A percentile compares a stretch with the other conserved stretches of the same genome.
Conservation (phyloP, 2,888 invertebrate species). For the Leptinotarsa juncta region DNA sequence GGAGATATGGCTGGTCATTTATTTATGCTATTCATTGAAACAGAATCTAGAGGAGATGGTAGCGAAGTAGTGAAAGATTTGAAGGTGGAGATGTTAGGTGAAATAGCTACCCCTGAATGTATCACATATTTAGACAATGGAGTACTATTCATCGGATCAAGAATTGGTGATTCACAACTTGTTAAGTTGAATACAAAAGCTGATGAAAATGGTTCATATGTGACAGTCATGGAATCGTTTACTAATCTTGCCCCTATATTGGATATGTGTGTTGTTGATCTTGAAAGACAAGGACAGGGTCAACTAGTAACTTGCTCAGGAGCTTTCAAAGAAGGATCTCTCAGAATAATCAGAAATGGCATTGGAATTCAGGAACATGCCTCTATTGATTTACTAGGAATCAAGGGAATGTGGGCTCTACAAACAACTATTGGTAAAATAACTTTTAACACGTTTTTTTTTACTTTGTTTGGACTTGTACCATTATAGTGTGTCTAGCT, state of each 20-base stretch:
- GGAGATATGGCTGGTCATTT: conserved; percentile 96
- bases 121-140: conserved; percentile 98
- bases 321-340: conserved; percentile 95
- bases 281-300: conserved; percentile 96
- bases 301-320: conserved; percentile 98
- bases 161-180: conserved; percentile 96
- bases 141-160: conserved; percentile 95
- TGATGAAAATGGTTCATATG: conserved; percentile 89
- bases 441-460: background rate
- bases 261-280: conserved; percentile 97
- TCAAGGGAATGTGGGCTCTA: conserved; percentile 99
- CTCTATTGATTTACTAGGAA: conserved; percentile 95
- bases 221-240: conserved; percentile 95
- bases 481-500: no score
- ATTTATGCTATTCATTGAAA: conserved; percentile 94
- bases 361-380: conserved; percentile 99
- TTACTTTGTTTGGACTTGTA: no score
- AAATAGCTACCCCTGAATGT: conserved; percentile 95
- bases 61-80: conserved; percentile 86
- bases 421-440: conserved; percentile 73
- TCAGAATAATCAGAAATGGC: conserved; percentile 97
- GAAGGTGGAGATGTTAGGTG: conserved; percentile 92
- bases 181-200: conserved; percentile 87
- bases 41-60: conserved; percentile 83
- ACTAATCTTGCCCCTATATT: conserved; percentile 97